Evolutionary conservation across 2,797 vertebrate species (phyloP).

Genomic region (Salarias fasciatus): DNA sequence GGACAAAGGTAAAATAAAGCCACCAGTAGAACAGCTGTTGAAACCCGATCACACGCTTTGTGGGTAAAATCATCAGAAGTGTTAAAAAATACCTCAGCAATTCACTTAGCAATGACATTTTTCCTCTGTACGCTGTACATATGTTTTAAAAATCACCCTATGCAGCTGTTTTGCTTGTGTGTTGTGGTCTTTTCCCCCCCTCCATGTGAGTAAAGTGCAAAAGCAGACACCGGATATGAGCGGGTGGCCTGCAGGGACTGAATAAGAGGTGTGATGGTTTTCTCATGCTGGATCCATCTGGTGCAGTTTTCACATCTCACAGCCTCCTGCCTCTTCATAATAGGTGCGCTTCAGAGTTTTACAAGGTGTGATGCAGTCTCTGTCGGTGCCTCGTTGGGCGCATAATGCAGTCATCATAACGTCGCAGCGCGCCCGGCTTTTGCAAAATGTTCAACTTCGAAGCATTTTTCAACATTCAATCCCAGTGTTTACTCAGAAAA

Average conservation of each 20-base stretch:
- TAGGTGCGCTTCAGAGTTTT: slow-evolving; percentile 63
- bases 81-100: slow-evolving; percentile 15
- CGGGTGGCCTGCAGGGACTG: slow-evolving; percentile 61
- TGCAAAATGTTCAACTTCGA: background rate
- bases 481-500: slow-evolving; percentile 7
- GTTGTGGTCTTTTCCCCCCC: slow-evolving; percentile 19
- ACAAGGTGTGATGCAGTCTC: slow-evolving; percentile 56
- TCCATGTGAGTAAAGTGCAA: slow-evolving; percentile 39
- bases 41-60: too few relatives aligned
- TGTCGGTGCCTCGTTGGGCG: slow-evolving; percentile 45
- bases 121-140: background rate
- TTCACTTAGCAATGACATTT: slow-evolving; percentile 4
- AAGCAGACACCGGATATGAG: slow-evolving; percentile 59
- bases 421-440: slow-evolving; percentile 24
- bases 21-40: too few relatives aligned
- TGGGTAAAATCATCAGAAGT: too few relatives aligned
- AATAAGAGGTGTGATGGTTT: slow-evolving; percentile 63
- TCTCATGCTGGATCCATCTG: slow-evolving; percentile 67
- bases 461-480: slow-evolving; percentile 7
- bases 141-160: slow-evolving; percentile 15
- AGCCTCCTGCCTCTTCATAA: slow-evolving; percentile 62
- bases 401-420: slow-evolving; percentile 15
- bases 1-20: background rate
- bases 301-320: slow-evolving; percentile 67
- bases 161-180: slow-evolving; percentile 54